Evolutionary conservation across 1,140 invertebrate species (phyloP).

Genomic region (Heliconius hermathena): DNA sequence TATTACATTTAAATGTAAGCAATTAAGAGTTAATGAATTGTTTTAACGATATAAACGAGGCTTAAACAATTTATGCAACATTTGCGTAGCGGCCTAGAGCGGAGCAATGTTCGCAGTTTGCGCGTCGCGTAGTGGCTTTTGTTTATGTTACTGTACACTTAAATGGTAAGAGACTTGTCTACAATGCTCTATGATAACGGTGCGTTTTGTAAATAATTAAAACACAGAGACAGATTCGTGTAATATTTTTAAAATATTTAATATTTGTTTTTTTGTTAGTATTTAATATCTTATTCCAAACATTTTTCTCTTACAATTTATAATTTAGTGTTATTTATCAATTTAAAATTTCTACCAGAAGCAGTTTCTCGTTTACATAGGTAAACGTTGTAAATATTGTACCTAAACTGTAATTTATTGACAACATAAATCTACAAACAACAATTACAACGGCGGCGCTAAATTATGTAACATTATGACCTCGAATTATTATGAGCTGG

Average conservation of each 20-base stretch:
- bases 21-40: conserved; percentile 10
- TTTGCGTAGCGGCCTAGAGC: conserved; percentile 44
- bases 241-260: conserved; percentile 34
- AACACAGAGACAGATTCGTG: conserved; percentile 61
- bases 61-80: conserved; percentile 40
- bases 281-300: too few relatives aligned
- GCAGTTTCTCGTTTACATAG: background rate
- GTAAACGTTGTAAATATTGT: background rate
- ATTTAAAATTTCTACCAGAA: background rate
- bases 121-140: conserved; percentile 46
- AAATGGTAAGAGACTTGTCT: conserved; percentile 68
- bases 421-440: conserved; percentile 27
- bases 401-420: background rate
- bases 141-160: conserved; percentile 71
- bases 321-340: background rate
- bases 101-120: conserved; percentile 48
- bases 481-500: conserved; percentile 28
- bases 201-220: conserved; percentile 77
- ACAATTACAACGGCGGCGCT: conserved; percentile 22
- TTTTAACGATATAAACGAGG: conserved; percentile 11
- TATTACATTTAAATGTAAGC: background rate
- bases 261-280: too few relatives aligned
- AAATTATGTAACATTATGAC: conserved; percentile 29
- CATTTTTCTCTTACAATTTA: too few relatives aligned
- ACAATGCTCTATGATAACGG: conserved; percentile 65